Evolutionary conservation across 2,113 vertebrate species (phyloP), one percentile per base, ranked within the genome.

Genomic region (Pseudorhombus dupliciocellatus): DNA sequence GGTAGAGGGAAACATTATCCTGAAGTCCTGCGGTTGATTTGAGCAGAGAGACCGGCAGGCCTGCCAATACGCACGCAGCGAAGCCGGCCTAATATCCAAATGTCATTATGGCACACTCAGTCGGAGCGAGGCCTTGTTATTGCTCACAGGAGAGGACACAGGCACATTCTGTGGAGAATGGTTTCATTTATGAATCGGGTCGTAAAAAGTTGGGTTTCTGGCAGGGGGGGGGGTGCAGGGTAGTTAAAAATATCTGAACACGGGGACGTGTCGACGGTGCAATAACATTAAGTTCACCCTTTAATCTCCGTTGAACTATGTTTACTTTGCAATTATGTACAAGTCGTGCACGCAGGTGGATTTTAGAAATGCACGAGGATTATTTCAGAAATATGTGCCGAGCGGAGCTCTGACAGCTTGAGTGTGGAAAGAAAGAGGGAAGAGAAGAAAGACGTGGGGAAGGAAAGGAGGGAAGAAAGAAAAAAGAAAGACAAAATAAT

Each of bases 151-250:
- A 92, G 92, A 89, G 89, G 89, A 88, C 78, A 78, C 79, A 67
- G 83, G 75, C 89, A 90, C 72, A 70, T 83, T 91, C n/a, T 75
- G 66, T 25, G 28, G 75, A 87, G 89, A 93, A 91, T 83, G 88
- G 84, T 77, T 89, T 92, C 88, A 87, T 92, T 94, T 92, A 93
- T 90, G 83, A 88, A 93, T 87, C 82, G 73, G 88, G 76, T 89
- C 69, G 52, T 93, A 91, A 93, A 93, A 85, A 74, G 37, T 51
- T 58, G 66, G 76, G 51, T 54, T 74, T 74, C 21, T 15, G 0
- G 1, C 20, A 6, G 46, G 14, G 1, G 6, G 46, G 46, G 46
- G 46, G 20, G 64, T 66, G 81, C 76, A 70, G 76, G 72, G 84
- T 57, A 80, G 74, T 86, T 83, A 76, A 87, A 90, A 90, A 82